Conservation (phyloP, 2,888 invertebrate genomes). For the Leptopterna dolabrata region DNA sequence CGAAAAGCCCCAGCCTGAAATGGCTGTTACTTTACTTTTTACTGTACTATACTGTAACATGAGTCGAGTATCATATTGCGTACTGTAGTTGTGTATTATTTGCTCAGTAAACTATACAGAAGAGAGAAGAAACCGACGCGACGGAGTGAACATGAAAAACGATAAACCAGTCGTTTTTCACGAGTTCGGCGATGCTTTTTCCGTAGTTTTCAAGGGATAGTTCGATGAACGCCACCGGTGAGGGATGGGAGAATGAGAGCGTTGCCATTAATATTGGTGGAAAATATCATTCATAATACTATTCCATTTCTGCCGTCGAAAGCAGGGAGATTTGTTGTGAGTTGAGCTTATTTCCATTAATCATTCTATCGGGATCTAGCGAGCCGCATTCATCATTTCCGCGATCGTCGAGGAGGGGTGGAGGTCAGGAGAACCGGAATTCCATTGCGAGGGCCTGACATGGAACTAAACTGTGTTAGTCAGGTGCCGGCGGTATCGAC, state of each 20-base stretch:
- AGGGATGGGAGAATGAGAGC: not conserved
- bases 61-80: too few species aligned
- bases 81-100: not conserved
- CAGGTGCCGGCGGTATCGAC: not conserved
- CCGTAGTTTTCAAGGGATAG: not conserved
- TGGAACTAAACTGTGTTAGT: not conserved
- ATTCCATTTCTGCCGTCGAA: not conserved
- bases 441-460: not conserved
- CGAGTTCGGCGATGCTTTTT: not conserved
- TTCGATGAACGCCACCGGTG: not conserved
- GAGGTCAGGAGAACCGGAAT: not conserved
- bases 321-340: conserved; percentile 15
- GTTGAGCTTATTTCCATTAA: conserved; percentile 16
- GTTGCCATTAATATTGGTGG: not conserved
- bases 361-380: not conserved
- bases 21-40: too few species aligned
- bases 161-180: not conserved
- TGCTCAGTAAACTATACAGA: not conserved
- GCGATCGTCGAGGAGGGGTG: not conserved
- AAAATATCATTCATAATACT: not conserved
- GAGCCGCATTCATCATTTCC: conserved; percentile 17
- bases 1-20: too few species aligned
- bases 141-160: not conserved
- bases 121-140: too few species aligned
- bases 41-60: too few species aligned